phyloP scores from a whole-genome alignment of 2,113 vertebrate species.

The Abramis brama region DNA sequence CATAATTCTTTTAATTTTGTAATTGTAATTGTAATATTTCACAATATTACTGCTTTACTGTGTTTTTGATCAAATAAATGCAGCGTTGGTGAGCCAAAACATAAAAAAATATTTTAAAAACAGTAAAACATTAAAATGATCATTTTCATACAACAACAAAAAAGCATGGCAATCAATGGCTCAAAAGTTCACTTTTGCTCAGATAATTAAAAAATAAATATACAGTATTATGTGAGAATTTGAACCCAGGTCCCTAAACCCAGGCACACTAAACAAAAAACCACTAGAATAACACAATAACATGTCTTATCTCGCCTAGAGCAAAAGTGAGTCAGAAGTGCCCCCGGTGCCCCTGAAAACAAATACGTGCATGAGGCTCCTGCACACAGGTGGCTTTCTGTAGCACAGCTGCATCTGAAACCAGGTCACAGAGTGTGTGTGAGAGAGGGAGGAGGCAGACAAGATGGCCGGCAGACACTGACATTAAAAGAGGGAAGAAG shows the following conservation, averaged over 20 bases:
- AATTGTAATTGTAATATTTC: neutral
- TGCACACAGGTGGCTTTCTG: conserved; percentile 48
- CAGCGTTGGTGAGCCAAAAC: neutral
- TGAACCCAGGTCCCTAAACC: too few species aligned
- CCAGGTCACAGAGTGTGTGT: conserved; percentile 43
- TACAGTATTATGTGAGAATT: neutral
- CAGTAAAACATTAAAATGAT: neutral
- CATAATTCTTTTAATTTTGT: neutral
- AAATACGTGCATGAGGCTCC: neutral
- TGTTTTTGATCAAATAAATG: neutral
- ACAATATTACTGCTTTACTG: neutral
- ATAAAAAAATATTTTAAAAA: neutral
- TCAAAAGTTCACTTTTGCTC: neutral
- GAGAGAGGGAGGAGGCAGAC: conserved; percentile 31
- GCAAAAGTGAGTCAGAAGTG: neutral
- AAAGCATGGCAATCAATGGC: neutral
- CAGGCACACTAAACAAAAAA: neutral
- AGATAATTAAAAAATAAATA: neutral
- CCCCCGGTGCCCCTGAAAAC: neutral
- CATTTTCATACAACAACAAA: too few species aligned
- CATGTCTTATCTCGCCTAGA: neutral
- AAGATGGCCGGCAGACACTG: conserved; percentile 28
- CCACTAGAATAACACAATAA: neutral
- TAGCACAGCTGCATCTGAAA: conserved; percentile 30
- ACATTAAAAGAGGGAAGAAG: conserved; percentile 41